Percentiles rank a stretch among this genome's conserved stretches.
Conservation (phyloP, 2,113 vertebrate genomes). For the Python bivittatus region DNA sequence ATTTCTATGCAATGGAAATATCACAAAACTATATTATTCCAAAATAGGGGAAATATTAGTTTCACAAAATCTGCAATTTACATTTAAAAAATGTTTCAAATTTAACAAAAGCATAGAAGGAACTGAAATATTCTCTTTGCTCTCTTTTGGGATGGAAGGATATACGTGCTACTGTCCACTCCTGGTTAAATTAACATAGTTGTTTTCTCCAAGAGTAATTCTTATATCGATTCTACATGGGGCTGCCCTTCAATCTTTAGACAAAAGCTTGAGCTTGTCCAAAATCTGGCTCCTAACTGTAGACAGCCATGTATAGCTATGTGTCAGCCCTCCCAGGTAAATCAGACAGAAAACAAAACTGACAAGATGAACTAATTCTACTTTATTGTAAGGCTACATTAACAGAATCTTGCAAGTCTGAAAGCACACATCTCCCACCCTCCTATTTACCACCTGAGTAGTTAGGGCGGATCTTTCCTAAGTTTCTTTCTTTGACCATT, state of each 20-base stretch:
- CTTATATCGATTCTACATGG: not conserved
- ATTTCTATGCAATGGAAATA: not conserved
- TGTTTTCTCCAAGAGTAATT: not conserved
- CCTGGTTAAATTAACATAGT: not conserved
- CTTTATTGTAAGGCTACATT: no score
- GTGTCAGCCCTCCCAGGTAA: no score
- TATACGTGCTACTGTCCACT: not conserved
- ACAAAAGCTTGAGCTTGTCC: not conserved
- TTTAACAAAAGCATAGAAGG: not conserved
- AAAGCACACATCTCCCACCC: no score
- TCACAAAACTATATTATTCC: not conserved
- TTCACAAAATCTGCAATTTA: not conserved
- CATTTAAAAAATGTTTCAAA: not conserved
- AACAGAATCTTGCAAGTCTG: no score
- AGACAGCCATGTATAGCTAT: no score
- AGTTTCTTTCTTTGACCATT: no score
- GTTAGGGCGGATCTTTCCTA: no score
- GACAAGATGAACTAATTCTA: no score
- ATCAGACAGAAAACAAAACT: no score
- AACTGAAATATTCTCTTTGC: not conserved
- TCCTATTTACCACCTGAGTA: no score
- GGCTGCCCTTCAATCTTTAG: not conserved
- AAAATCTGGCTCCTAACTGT: not conserved
- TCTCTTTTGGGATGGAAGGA: not conserved
- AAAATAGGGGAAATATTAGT: not conserved